Evolutionary conservation across 2,113 vertebrate genomes (phyloP).

Genomic region (Dermatemys mawii): DNA sequence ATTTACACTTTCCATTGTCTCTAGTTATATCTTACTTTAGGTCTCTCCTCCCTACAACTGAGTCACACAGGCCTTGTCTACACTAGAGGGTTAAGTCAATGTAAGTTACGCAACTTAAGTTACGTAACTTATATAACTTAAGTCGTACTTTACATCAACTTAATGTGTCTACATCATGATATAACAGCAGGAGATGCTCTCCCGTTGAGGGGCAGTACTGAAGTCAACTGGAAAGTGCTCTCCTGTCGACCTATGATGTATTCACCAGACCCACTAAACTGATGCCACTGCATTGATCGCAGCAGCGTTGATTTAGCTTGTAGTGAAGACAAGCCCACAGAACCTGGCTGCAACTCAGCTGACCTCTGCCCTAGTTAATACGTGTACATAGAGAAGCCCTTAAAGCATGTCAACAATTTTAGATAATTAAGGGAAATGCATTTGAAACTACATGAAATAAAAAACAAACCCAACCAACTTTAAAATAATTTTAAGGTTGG

Average conservation of each 20-base stretch:
- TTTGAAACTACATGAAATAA: conserved; percentile 2
- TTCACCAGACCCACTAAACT: too few relatives aligned
- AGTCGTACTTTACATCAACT: too few relatives aligned
- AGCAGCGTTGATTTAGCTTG: too few relatives aligned
- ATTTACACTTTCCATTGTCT: conserved; percentile 3
- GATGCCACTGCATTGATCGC: too few relatives aligned
- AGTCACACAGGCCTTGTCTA: neutral
- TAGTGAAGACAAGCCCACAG: neutral
- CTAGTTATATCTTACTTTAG: conserved; percentile 44
- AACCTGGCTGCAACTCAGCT: conserved; percentile 44
- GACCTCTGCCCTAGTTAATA: conserved; percentile 41
- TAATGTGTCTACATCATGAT: too few relatives aligned
- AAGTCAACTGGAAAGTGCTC: too few relatives aligned
- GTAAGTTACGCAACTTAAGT: too few relatives aligned
- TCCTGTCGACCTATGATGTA: too few relatives aligned
- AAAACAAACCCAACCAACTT: neutral
- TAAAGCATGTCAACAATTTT: neutral
- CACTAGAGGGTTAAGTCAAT: too few relatives aligned
- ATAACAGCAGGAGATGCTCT: too few relatives aligned
- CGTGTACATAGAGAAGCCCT: neutral
- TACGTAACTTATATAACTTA: too few relatives aligned
- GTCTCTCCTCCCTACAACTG: neutral
- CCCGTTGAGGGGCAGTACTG: too few relatives aligned
- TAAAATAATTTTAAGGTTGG: neutral
- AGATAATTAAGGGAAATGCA: conserved; percentile 57